Percentiles rank a stretch among this genome's conserved stretches.
phyloP scores from a whole-genome alignment of 37 sponge, comb jelly and placozoan genomes.

The Lycopodina hypogea region DNA sequence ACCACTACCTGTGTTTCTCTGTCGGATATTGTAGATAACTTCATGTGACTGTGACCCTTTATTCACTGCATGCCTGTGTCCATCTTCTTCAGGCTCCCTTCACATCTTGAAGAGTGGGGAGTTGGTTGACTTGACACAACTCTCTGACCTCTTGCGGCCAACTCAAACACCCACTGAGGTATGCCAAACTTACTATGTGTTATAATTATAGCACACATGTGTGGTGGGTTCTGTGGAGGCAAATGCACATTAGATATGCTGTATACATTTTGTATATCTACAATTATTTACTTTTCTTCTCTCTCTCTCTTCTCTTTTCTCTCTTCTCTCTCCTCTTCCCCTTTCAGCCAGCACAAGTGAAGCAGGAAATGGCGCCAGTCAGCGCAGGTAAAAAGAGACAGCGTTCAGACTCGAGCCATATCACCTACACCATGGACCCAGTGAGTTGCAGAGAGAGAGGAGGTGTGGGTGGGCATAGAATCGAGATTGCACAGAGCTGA shows the following conservation, averaged over 20 bases:
- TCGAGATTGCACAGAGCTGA: background rate
- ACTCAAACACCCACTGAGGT: background rate
- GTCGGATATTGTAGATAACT: too few species aligned
- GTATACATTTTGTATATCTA: too few species aligned
- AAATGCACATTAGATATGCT: too few species aligned
- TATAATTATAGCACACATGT: too few species aligned
- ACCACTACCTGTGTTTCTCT: too few species aligned
- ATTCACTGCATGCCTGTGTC: too few species aligned
- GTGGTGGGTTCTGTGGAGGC: too few species aligned
- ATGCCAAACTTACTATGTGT: background rate
- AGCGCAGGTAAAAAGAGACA: slow-evolving; percentile 28
- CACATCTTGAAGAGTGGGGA: slow-evolving; percentile 55
- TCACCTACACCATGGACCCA: background rate
- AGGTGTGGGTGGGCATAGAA: background rate
- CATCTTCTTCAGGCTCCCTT: background rate
- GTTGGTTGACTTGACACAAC: slow-evolving; percentile 4
- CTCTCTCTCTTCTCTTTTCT: background rate
- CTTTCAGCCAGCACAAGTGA: background rate
- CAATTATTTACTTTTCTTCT: too few species aligned
- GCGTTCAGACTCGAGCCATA: slow-evolving; percentile 2
- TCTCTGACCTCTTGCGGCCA: background rate
- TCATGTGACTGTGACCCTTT: too few species aligned
- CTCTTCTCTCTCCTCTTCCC: background rate
- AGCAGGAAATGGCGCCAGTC: background rate
- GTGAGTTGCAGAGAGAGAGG: background rate